Conservation (phyloP, 2,113 vertebrate genomes). For the Oxygymnocypris stewartii region DNA sequence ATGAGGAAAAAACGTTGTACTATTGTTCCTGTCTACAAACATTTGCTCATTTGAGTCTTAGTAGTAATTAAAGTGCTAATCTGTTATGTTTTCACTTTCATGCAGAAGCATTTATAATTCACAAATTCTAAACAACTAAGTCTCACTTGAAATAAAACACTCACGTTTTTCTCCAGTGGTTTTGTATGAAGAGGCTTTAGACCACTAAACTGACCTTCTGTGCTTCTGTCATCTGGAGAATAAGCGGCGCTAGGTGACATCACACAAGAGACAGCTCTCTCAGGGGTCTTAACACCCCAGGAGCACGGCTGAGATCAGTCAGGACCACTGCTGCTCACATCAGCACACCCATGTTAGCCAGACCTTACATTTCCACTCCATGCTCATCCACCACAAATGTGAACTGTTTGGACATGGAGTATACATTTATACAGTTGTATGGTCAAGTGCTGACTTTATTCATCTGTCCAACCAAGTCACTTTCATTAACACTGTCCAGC, state of each 20-base stretch:
- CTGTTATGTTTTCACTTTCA: background rate
- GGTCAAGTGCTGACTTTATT: background rate
- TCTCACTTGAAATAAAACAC: too few relatives aligned
- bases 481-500: conserved; percentile 15
- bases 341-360: conserved; percentile 6
- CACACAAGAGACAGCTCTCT: conserved; percentile 38
- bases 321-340: conserved; percentile 30
- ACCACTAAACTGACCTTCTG: conserved; percentile 29
- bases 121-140: background rate
- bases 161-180: background rate
- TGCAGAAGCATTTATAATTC: conserved; percentile 5
- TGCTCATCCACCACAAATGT: background rate
- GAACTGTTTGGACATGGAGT: background rate
- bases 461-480: conserved; percentile 1
- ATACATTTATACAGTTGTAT: background rate
- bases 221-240: conserved; percentile 32
- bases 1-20: too few relatives aligned
- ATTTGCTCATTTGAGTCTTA: background rate
- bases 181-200: conserved; percentile 30
- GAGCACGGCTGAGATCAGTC: conserved; percentile 32
- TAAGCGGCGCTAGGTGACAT: conserved; percentile 35
- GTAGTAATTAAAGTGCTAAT: conserved; percentile 5
- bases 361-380: background rate
- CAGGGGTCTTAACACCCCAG: conserved; percentile 27
- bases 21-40: background rate